phyloP scores from a whole-genome alignment of 2,888 invertebrate species.

The Melieria picta region DNA sequence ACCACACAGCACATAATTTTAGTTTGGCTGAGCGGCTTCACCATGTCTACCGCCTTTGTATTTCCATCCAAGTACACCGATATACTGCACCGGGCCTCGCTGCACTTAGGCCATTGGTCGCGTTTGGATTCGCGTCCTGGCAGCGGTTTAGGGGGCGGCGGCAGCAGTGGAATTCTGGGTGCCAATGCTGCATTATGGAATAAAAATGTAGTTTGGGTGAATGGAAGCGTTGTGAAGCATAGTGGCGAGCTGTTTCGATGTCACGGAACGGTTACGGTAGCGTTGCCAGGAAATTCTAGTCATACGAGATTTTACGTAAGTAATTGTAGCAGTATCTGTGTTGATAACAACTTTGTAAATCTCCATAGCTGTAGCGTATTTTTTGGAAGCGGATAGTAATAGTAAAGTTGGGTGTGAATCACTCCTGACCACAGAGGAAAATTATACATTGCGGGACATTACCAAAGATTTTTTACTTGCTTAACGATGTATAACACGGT shows the following conservation, averaged over 20 bases:
- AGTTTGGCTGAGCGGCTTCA: constrained; percentile 86
- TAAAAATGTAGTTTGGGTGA: constrained; percentile 75
- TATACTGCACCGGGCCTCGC: constrained; percentile 86
- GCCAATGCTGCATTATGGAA: constrained; percentile 67
- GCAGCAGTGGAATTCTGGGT: neutral
- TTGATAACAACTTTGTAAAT: too few species aligned
- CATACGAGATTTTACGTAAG: constrained; percentile 90
- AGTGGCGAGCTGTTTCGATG: constrained; percentile 80
- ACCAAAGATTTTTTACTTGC: too few species aligned
- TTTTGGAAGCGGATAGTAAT: too few species aligned
- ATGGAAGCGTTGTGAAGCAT: constrained; percentile 79
- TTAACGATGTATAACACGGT: too few species aligned
- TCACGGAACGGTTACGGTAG: constrained; percentile 82
- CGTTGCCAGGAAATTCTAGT: constrained; percentile 84
- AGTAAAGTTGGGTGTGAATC: too few species aligned
- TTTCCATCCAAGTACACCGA: constrained; percentile 81
- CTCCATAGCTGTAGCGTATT: too few species aligned
- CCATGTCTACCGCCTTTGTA: constrained; percentile 78
- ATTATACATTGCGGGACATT: too few species aligned
- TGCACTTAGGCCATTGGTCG: constrained; percentile 79
- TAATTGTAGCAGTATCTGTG: constrained; percentile 44
- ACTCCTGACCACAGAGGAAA: too few species aligned
- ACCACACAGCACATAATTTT: constrained; percentile 86
- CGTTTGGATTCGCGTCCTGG: constrained; percentile 54
- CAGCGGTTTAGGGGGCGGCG: constrained; percentile 11